These are phyloP conservation scores for Sebastes hubbsi DNA, from an alignment of 2,797 vertebrate species.

Conservation along the genomic window DNA sequence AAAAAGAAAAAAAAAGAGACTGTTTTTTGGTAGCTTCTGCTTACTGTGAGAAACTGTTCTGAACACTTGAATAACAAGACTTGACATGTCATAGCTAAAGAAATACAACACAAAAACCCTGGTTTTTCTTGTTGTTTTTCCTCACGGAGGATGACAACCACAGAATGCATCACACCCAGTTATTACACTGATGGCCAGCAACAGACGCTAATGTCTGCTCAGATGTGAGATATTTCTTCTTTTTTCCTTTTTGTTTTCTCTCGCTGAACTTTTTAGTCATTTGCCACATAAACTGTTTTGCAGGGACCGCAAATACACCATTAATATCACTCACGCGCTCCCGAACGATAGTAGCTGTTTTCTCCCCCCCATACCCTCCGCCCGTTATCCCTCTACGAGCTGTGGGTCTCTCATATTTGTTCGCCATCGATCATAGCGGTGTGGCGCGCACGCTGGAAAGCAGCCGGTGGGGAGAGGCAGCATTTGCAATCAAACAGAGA, in stretches of 20 bases:
- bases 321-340: slow-evolving; percentile 64
- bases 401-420: slow-evolving; percentile 75
- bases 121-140: slow-evolving; percentile 61
- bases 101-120: slow-evolving; percentile 66
- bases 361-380: neutral
- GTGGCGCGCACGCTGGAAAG: slow-evolving; percentile 65
- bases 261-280: slow-evolving; percentile 49
- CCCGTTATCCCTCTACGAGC: slow-evolving; percentile 65
- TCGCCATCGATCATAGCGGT: slow-evolving; percentile 77
- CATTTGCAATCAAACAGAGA: slow-evolving; percentile 84
- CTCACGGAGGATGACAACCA: slow-evolving; percentile 52
- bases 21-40: slow-evolving; percentile 71
- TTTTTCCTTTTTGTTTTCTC: slow-evolving; percentile 26
- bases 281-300: slow-evolving; percentile 66
- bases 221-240: slow-evolving; percentile 38
- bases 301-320: slow-evolving; percentile 57
- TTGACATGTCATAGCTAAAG: slow-evolving; percentile 77
- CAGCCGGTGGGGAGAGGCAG: slow-evolving; percentile 79
- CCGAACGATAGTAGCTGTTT: slow-evolving; percentile 46
- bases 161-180: slow-evolving; percentile 56
- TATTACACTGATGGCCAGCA: slow-evolving; percentile 57
- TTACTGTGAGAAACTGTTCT: slow-evolving; percentile 72
- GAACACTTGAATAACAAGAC: slow-evolving; percentile 78
- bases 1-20: slow-evolving; percentile 12
- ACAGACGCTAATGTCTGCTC: slow-evolving; percentile 45